Evolutionary conservation across 2,113 vertebrate genomes (phyloP).

Genomic region (Hydrolagus affinis): DNA sequence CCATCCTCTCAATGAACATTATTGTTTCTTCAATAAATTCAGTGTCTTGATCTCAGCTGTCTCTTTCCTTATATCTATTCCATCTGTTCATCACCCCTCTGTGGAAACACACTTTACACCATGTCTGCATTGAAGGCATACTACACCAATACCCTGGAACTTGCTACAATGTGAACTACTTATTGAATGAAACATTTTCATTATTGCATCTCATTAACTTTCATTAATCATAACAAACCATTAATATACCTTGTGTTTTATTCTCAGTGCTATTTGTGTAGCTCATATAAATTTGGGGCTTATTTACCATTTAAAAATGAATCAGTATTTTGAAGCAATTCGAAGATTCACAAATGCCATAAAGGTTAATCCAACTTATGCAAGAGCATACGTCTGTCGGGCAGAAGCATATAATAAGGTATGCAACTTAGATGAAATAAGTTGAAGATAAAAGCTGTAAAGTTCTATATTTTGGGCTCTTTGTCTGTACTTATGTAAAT

Average conservation of each 20-base stretch:
- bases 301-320: slow-evolving; percentile 52
- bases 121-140: too few species aligned
- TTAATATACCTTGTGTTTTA: slow-evolving; percentile 25
- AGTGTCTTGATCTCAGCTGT: too few species aligned
- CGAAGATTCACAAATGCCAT: slow-evolving; percentile 57
- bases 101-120: too few species aligned
- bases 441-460: background rate
- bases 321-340: slow-evolving; percentile 53
- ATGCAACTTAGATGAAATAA: slow-evolving; percentile 35
- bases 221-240: background rate
- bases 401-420: slow-evolving; percentile 59
- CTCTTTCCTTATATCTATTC: too few species aligned
- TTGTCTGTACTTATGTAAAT: background rate
- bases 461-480: background rate
- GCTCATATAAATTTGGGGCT: slow-evolving; percentile 62
- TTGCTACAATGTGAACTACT: too few species aligned
- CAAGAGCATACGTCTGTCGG: slow-evolving; percentile 54
- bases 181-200: too few species aligned
- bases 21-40: too few species aligned
- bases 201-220: too few species aligned
- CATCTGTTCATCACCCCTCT: too few species aligned
- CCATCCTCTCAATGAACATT: too few species aligned
- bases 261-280: slow-evolving; percentile 46
- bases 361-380: slow-evolving; percentile 49
- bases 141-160: too few species aligned